Evolutionary conservation across 2,888 invertebrate genomes (phyloP).

Genomic region (Macropis europaea): DNA sequence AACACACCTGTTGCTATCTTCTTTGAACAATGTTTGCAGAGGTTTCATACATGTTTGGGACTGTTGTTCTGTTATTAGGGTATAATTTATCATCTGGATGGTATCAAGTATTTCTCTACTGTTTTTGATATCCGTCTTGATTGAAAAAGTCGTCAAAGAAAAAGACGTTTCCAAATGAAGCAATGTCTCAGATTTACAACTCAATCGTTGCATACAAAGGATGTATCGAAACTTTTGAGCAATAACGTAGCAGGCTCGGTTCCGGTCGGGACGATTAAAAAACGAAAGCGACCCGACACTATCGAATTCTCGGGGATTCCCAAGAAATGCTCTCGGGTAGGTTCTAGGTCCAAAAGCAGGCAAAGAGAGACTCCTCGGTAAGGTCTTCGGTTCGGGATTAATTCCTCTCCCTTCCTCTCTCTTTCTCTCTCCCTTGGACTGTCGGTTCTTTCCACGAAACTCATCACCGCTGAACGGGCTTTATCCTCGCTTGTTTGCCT

Average conservation of each 20-base stretch:
- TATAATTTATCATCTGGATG: too few species aligned
- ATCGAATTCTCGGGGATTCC: conserved; percentile 55
- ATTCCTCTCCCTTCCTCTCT: conserved; percentile 47
- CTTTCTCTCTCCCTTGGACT: conserved; percentile 27
- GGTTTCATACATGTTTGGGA: too few species aligned
- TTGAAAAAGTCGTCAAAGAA: too few species aligned
- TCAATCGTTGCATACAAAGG: too few species aligned
- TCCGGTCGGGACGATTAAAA: conserved; percentile 16
- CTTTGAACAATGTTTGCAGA: too few species aligned
- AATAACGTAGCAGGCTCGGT: conserved; percentile 8
- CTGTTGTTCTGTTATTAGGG: too few species aligned
- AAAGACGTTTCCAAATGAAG: too few species aligned
- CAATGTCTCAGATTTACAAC: too few species aligned
- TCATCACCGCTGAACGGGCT: conserved; percentile 67
- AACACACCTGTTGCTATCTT: too few species aligned
- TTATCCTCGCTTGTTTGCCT: conserved; percentile 68
- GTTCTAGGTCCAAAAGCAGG: conserved; percentile 43
- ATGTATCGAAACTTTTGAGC: too few species aligned
- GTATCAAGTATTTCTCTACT: too few species aligned
- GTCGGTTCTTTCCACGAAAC: conserved; percentile 69
- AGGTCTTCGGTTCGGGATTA: conserved; percentile 60
- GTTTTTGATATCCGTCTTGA: too few species aligned
- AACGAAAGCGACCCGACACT: conserved; percentile 23
- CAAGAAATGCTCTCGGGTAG: conserved; percentile 45
- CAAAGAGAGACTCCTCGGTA: conserved; percentile 43